Evolutionary conservation across 2,113 vertebrate genomes (phyloP), one percentile per base, ranked within the genome.

Genomic region (Lagopus leucura): DNA sequence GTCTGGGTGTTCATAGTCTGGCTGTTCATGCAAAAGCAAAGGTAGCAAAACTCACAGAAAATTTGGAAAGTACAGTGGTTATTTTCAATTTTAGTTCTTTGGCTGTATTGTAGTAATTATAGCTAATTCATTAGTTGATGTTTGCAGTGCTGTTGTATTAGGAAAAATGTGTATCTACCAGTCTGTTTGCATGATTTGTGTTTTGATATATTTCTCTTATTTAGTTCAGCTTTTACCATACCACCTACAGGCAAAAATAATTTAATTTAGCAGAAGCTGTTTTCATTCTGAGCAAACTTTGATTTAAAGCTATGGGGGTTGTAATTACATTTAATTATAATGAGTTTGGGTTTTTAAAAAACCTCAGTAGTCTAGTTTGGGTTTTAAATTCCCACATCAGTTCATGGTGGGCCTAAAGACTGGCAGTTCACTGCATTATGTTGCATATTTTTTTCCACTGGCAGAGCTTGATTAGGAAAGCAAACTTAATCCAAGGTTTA

Each of bases 311-410:
- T 58, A 18, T 86, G 67, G 34, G 32, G 50, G 32, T 38, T 73
- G 24, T 82, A 87, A 92, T 89, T 92, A 54, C 6, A 50, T 87
- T 66, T 93, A 79, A 87, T 92, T 92, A 73, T 38, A 88, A 83
- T 58, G 27, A 87, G 8, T 47, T 77, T 67, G 6, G 4, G 30
- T 86, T 94, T 86, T 36, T 36, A 32, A 84, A 90, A 91, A 93
- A 58, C 2, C 16, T 75, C n/a, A 22, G 48, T 74, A 69, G 8
- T 88, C 38, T 52, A 22, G 38, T 82, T 92, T 78, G 22, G 18
- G 30, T 88, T 94, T 71, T 45, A 57, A 55, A 86, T 77, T 20
- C 0, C 2, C 14, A n/a, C 22, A 34, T 52, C 10, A 70, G 12
- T 40, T 93, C 54, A 22, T 20, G 16, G 12, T 72, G 20, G 11